Conservation (phyloP, 2,797 vertebrate genomes). For the Cheirogaleus major region DNA sequence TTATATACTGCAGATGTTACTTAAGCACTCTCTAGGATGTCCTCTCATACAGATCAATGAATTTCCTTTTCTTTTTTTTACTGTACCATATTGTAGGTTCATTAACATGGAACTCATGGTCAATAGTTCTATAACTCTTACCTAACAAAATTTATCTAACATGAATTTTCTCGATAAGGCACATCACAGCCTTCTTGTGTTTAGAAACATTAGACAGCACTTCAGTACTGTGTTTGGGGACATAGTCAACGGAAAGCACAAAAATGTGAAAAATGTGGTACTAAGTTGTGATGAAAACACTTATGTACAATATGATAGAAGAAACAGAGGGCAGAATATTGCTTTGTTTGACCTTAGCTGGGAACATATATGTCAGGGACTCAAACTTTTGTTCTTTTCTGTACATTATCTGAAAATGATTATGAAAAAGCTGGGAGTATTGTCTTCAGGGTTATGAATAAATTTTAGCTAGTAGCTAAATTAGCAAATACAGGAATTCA, state of each 20-base stretch:
- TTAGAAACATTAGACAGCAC: not conserved
- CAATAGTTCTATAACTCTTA: not conserved
- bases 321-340: not conserved
- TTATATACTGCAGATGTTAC: not conserved
- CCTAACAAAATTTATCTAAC: not conserved
- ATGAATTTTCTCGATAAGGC: not conserved
- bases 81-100: not conserved
- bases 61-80: not conserved
- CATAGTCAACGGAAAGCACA: not conserved
- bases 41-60: not conserved
- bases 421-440: not conserved
- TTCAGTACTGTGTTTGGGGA: not conserved
- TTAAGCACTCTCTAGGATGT: not conserved
- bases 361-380: not conserved
- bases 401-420: not conserved
- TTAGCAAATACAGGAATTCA: not conserved
- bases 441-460: not conserved
- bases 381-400: not conserved
- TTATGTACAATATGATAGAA: not conserved
- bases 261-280: not conserved
- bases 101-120: not conserved
- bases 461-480: not conserved
- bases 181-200: not conserved
- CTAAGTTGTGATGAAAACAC: not conserved
- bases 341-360: not conserved